Base-by-base conservation (phyloP, 1,140 invertebrate genomes). In the Drosophila lowei region DNA sequence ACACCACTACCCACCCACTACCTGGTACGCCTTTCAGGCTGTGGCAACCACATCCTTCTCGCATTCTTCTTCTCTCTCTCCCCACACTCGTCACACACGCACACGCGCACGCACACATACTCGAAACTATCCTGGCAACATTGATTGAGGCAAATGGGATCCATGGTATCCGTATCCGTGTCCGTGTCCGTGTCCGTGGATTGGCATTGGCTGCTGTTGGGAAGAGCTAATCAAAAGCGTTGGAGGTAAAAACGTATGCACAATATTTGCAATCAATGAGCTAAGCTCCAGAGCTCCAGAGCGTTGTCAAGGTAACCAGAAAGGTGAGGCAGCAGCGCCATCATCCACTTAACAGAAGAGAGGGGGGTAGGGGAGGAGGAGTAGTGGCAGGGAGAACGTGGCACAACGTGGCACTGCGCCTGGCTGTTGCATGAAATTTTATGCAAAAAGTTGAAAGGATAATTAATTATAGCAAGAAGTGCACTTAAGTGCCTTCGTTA, bases 391-490 rank as follows among this genome's bases (percentile, higher is more conserved):
- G 54, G 3, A 34, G 9, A 72, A 54, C 62, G 61, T 16, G 54
- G 53, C 34, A 56, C 34, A 72, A 54, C 62, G 61, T 16, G 54
- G 53, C 34, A 56, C 34, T 83, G 59, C 55, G 30, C 52, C 60
- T 72, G 80, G 57, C 72, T 86, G 81, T 81, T 86, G 78, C 71
- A 86, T 83, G 78, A 81, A 88, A 88, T 88, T 88, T 88, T 88
- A 88, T 88, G 83, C 84, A 83, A 83, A 88, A 88, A 83, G 83
- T 88, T 88, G 83, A 89, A 88, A 88, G 84, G 83, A 88, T 88
- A 88, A 88, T 88, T 88, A 88, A 88, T 88, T 88, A 88, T 88
- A 88, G 83, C 83, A 88, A 89, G 83, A 88, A 88, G 83, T 88
- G 83, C 83, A 88, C 83, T 88, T 88, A 88, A 88, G 83, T 88